Base-by-base conservation (phyloP, 2,797 vertebrate genomes). In the Scomberomorus guttatus region DNA sequence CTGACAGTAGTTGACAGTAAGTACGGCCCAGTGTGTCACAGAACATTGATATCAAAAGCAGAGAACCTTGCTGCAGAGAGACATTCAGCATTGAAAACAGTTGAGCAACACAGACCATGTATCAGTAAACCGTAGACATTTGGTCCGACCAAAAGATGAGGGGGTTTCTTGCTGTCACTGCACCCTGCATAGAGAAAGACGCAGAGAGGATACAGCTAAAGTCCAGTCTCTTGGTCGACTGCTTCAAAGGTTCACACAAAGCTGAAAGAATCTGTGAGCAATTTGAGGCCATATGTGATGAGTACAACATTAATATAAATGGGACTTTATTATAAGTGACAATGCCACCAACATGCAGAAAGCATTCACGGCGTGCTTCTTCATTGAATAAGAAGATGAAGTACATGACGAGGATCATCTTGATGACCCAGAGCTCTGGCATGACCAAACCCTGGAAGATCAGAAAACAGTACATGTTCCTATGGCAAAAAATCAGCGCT, bases 361-460 rank as follows among this genome's bases (percentile, higher is more conserved):
- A 37, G 73, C 72, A n/a, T 81, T 76, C 34, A 64, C 66, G 1
- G 61, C 56, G 34, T 81, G 72, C 18, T 81, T 76, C 27, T 65
- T 66, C 56, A 79, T 3, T 52, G 54, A 81, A 56, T 75, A 81
- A 66, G 75, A 84, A 3, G 52, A 79, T 59, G 76, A 65, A 74
- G 72, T 10, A n/a, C n/a, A 59, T 13, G 65, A 51, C 3, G n/a
- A 51, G 32, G 66, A 81, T 75, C 54, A 64, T 39, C 65, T 78
- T 75, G 72, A 84, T 77, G 82, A 84, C 32, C 63, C 76, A 32
- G 66, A 83, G 48, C 61, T 83, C 27, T 83, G 77, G 80, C 10
- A 64, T 80, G 80, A 86, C 52, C 37, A 71, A 27, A 66, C 61
- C 50, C 44, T 63, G 27, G 63, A 82, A 61, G 78, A 81, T 15